These are phyloP conservation scores for Halotydeus destructor DNA, from an alignment of 1,140 invertebrate species.

Conservation along the genomic window DNA sequence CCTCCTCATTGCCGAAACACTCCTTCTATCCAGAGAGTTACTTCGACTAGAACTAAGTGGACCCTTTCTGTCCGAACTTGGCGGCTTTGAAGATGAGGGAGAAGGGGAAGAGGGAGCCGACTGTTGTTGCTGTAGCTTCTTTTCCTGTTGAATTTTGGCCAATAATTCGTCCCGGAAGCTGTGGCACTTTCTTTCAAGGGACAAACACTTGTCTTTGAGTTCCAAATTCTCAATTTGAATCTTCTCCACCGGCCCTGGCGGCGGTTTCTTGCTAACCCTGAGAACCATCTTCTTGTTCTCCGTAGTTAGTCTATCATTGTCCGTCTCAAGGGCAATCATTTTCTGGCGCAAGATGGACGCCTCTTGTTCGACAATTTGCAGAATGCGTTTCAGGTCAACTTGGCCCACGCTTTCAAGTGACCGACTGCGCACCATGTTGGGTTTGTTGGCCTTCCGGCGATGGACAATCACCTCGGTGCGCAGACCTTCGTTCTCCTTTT, in stretches of 20 bases:
- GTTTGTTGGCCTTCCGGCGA: slow-evolving; percentile 24
- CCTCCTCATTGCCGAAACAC: too few species aligned
- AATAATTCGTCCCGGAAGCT: too few species aligned
- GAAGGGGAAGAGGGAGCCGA: too few species aligned
- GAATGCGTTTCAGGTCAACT: slow-evolving; percentile 43
- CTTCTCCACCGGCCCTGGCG: slow-evolving; percentile 21
- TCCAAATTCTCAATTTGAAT: slow-evolving; percentile 29
- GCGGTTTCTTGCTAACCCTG: slow-evolving; percentile 19
- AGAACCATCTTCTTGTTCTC: slow-evolving; percentile 42
- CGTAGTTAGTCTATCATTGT: slow-evolving; percentile 44
- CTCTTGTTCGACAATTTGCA: slow-evolving; percentile 50
- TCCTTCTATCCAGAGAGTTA: too few species aligned
- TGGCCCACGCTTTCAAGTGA: slow-evolving; percentile 31
- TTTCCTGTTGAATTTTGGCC: too few species aligned
- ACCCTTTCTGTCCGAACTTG: too few species aligned
- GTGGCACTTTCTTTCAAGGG: slow-evolving; percentile 39
- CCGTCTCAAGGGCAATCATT: slow-evolving; percentile 39
- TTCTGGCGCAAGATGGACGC: slow-evolving; percentile 38
- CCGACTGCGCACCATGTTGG: slow-evolving; percentile 20
- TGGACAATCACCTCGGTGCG: slow-evolving; percentile 42
- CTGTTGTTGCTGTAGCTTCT: too few species aligned
- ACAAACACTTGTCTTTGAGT: slow-evolving; percentile 35
- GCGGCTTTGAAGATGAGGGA: too few species aligned
- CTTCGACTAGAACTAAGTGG: too few species aligned
- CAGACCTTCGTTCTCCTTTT: slow-evolving; percentile 50